Evolutionary conservation across 2,113 vertebrate genomes (phyloP), one percentile per base, ranked within the genome.

Genomic region (Himantopus leucocephalus): DNA sequence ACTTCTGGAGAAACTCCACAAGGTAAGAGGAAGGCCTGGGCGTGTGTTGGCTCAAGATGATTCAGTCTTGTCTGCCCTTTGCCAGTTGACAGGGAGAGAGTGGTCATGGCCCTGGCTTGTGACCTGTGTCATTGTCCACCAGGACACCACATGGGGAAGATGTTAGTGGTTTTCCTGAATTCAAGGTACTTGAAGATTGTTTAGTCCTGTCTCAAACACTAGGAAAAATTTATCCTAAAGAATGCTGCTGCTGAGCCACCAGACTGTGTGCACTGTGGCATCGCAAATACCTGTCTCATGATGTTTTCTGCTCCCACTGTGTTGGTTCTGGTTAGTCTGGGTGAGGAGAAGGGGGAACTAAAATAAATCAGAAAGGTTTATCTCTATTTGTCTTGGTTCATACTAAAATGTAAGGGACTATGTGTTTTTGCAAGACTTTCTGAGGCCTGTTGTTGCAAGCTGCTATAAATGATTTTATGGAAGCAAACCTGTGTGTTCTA

Each of bases 1-100:
- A 94, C 98, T 99, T 92, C 97, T 99, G 96, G 99, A 99, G 96
- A 99, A 99, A 82, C 98, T 99, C 62, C 99, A 99, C 96, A 99
- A 99, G 99, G 99, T 99, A 97, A 92, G 96, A 62, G 62, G 48
- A 56, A 56, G 63, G 20, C 19, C 35, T 66, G 27, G 5, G 39
- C 3, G 0, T 0, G 3, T 82, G 62, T 21, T 77, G 52, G 15
- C 64, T 70, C 32, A 43, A 7, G 35, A 3, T 47, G 64, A 29
- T 71, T 90, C 58, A 9, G 71, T 74, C n/a, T 72, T 58, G 22
- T 21, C 67, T 74, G 55, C 29, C 52, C 21, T 72, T 87, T 68
- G 58, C 19, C 34, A 45, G 0, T 11, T 5, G 56, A 27, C 24
- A 60, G 37, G 41, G 59, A 13, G 17, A 52, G 27, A 53, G 15